These are phyloP conservation scores for Drosophila macrospina DNA, from an alignment of 2,888 invertebrate genomes.

Conservation along the genomic window DNA sequence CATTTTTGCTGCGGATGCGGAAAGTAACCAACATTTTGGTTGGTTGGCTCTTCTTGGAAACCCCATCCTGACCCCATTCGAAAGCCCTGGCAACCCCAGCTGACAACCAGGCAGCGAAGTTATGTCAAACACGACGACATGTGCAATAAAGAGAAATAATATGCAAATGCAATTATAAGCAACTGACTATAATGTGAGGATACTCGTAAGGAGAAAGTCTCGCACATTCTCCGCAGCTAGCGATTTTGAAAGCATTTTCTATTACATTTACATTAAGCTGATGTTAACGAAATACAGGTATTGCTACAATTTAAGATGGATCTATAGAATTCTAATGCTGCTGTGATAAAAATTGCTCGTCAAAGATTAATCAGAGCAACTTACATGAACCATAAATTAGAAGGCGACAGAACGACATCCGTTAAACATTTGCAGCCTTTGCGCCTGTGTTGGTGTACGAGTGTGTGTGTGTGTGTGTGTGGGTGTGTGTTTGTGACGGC, in stretches of 20 bases:
- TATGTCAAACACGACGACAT: conserved; percentile 74
- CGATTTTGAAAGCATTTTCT: conserved; percentile 4
- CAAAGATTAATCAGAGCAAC: conserved; percentile 72
- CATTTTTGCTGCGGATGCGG: conserved; percentile 48
- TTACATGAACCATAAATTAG: conserved; percentile 79
- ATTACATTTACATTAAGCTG: background rate
- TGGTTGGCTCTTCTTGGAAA: background rate
- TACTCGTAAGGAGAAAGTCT: background rate
- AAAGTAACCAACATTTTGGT: conserved; percentile 31
- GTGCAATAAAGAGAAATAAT: conserved; percentile 80
- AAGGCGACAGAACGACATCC: conserved; percentile 70
- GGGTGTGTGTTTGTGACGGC: conserved; percentile 33
- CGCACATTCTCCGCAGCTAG: background rate
- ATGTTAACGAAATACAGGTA: conserved; percentile 1
- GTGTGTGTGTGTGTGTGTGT: conserved; percentile 27
- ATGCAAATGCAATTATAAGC: conserved; percentile 80
- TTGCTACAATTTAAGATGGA: conserved; percentile 34
- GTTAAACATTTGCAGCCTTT: conserved; percentile 65
- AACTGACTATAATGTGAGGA: conserved; percentile 53
- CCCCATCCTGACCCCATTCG: background rate
- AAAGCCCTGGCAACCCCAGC: background rate
- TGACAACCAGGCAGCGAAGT: conserved; percentile 56
- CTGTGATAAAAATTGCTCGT: conserved; percentile 62
- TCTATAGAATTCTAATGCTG: conserved; percentile 29
- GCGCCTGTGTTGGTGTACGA: conserved; percentile 1